A percentile compares a stretch with the other conserved stretches of the same genome.
Evolutionary conservation across 2,888 invertebrate species (phyloP).

Genomic region (Tenthredo amoena): DNA sequence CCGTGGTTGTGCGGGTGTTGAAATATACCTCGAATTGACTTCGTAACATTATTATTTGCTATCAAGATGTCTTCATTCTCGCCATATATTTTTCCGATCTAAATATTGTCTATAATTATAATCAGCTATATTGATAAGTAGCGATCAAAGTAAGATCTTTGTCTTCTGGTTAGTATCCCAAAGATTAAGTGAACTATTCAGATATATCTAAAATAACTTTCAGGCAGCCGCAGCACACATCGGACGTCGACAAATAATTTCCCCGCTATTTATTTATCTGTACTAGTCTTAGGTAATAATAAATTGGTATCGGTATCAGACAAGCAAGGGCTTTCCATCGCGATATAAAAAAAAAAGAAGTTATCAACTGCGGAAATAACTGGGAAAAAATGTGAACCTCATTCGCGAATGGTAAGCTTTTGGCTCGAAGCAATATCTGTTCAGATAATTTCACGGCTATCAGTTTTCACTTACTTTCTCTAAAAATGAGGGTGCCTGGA

Average conservation of each 20-base stretch:
- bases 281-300: neutral
- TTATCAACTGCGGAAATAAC: neutral
- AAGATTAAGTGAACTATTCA: neutral
- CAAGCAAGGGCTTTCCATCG: neutral
- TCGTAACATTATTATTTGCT: neutral
- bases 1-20: neutral
- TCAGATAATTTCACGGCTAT: slow-evolving; percentile 38
- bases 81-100: neutral
- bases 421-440: neutral
- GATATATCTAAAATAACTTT: neutral
- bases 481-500: slow-evolving; percentile 51
- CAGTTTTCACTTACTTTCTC: slow-evolving; percentile 45
- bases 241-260: neutral
- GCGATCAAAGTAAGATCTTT: neutral
- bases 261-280: neutral
- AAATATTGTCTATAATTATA: neutral
- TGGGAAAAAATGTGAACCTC: slow-evolving; percentile 29
- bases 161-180: neutral
- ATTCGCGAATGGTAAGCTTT: slow-evolving; percentile 22
- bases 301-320: neutral
- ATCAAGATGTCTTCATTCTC: neutral
- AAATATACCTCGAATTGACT: neutral
- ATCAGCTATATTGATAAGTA: neutral
- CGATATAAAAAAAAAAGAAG: neutral
- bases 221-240: neutral